Conservation (phyloP, 2,113 vertebrate genomes). For the Aplodontia rufa region DNA sequence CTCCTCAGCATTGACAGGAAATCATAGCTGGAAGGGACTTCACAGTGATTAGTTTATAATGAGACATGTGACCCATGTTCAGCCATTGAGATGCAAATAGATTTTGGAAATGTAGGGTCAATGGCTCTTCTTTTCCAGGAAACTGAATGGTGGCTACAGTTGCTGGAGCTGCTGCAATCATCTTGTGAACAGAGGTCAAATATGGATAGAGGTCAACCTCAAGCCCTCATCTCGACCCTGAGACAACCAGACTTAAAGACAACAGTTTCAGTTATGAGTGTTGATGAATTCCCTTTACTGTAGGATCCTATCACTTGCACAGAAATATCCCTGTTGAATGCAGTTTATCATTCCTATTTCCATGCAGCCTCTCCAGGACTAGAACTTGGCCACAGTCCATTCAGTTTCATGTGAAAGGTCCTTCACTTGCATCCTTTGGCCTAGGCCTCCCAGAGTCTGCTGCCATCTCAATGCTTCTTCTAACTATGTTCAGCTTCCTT, state of each 20-base stretch:
- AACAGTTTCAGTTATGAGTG: background rate
- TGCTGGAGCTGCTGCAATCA: background rate
- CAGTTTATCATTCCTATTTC: rapidly evolving
- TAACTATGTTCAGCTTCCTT: background rate
- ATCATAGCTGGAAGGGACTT: background rate
- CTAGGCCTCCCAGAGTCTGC: no score
- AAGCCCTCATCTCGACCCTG: background rate
- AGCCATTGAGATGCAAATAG: background rate
- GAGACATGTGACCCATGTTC: background rate
- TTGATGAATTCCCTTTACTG: background rate
- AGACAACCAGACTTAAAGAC: background rate
- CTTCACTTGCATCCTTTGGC: rapidly evolving
- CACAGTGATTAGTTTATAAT: background rate
- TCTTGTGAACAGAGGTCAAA: background rate
- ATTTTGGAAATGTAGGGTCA: no score
- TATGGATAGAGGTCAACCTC: no score
- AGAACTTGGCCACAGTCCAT: rapidly evolving
- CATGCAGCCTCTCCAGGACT: background rate
- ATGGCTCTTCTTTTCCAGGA: rapidly evolving
- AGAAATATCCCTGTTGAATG: background rate
- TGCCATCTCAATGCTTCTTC: background rate
- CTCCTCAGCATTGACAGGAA: background rate
- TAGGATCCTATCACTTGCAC: background rate
- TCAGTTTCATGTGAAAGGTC: rapidly evolving
- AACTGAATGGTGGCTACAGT: background rate